A percentile compares a stretch with the other conserved stretches of the same genome.
phyloP scores from a whole-genome alignment of 2,113 vertebrate species.

The Rana temporaria region DNA sequence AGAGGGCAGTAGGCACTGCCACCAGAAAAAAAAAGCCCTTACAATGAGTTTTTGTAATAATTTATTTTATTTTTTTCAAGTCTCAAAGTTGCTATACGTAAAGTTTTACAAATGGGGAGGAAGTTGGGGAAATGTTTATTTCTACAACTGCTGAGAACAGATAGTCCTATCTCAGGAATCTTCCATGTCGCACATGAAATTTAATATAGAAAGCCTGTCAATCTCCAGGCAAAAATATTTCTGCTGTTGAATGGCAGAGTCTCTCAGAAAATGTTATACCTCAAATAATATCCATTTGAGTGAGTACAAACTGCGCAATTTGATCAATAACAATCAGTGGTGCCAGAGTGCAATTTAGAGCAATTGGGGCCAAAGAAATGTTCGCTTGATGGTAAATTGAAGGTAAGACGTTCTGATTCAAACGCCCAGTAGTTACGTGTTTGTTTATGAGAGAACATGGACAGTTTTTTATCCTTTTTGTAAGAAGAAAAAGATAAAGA shows the following conservation, averaged over 20 bases:
- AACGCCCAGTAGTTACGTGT: background rate
- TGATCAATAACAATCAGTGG: background rate
- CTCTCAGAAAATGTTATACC: background rate
- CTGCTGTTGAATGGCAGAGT: background rate
- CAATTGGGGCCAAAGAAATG: conserved; percentile 17
- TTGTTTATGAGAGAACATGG: background rate
- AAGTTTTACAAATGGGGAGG: too few relatives aligned
- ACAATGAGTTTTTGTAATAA: too few relatives aligned
- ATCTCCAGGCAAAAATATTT: background rate
- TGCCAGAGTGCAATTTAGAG: conserved; percentile 3
- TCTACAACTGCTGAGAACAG: too few relatives aligned
- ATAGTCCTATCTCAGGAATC: too few relatives aligned
- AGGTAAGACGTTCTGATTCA: background rate
- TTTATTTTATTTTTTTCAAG: too few relatives aligned
- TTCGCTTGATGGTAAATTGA: background rate
- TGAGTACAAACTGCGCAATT: conserved; percentile 7
- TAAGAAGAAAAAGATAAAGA: too few relatives aligned
- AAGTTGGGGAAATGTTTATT: too few relatives aligned
- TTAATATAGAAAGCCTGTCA: background rate
- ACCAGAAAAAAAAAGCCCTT: too few relatives aligned
- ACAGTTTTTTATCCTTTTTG: too few relatives aligned
- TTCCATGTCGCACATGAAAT: background rate
- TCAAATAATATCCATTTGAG: background rate
- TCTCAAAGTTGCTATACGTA: too few relatives aligned
- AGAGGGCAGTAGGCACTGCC: too few relatives aligned